These are phyloP conservation scores for Drosophila mojavensis DNA, from an alignment of 1,140 invertebrate genomes.

Conservation along the genomic window DNA sequence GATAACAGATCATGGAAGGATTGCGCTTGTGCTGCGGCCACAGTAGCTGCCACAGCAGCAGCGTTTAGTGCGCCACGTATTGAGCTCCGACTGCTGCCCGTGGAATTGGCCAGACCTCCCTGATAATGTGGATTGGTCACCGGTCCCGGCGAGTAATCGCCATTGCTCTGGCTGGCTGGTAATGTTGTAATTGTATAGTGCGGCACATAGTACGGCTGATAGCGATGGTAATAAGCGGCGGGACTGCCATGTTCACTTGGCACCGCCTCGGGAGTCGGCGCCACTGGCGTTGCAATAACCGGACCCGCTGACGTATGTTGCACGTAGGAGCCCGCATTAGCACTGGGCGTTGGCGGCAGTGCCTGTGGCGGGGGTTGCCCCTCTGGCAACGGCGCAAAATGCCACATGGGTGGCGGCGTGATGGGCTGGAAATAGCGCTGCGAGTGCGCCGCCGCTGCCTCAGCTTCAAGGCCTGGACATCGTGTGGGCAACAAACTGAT, in stretches of 20 bases:
- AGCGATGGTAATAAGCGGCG: constrained; percentile 58
- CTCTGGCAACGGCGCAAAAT: constrained; percentile 36
- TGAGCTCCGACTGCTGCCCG: constrained; percentile 69
- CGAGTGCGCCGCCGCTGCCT: constrained; percentile 40
- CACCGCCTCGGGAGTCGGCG: constrained; percentile 17
- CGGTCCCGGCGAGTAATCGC: constrained; percentile 38
- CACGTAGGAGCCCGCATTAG: constrained; percentile 8
- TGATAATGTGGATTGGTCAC: constrained; percentile 55
- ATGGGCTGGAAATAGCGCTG: constrained; percentile 70
- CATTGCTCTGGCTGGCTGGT: constrained; percentile 45
- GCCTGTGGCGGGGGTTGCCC: constrained; percentile 17
- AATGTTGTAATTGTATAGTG: constrained; percentile 63
- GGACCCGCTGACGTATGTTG: constrained; percentile 14
- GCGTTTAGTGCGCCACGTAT: constrained; percentile 65
- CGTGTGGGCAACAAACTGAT: constrained; percentile 45
- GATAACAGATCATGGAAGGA: constrained; percentile 62
- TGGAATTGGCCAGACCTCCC: constrained; percentile 43
- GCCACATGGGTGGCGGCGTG: constrained; percentile 57
- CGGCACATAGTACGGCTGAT: constrained; percentile 66
- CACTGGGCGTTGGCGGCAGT: constrained; percentile 24
- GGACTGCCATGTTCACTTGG: constrained; percentile 54
- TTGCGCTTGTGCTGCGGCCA: constrained; percentile 70
- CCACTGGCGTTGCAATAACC: constrained; percentile 9
- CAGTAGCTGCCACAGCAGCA: constrained; percentile 69
- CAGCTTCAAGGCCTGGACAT: constrained; percentile 55